Percentiles rank a stretch among this genome's conserved stretches.
phyloP scores from a whole-genome alignment of 2,797 vertebrate species.

The Morus bassanus region DNA sequence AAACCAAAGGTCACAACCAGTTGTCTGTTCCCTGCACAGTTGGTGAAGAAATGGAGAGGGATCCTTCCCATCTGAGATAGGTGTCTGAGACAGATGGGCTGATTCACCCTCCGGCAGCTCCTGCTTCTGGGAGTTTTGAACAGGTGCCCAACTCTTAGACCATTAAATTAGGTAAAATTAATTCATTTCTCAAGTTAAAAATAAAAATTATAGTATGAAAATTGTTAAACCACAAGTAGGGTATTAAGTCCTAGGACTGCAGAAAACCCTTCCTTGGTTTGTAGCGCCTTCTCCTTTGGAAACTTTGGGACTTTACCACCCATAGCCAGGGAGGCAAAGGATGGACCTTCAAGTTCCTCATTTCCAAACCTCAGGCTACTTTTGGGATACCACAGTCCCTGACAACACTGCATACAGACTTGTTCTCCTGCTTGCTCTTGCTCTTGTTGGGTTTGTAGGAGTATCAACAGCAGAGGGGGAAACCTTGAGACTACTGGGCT shows the following conservation, averaged over 20 bases:
- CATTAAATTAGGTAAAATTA: neutral
- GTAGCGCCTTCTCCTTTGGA: neutral
- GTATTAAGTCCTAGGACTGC: neutral
- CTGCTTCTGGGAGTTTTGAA: neutral
- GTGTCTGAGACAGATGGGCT: neutral
- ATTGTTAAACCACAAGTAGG: neutral
- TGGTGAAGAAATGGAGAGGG: neutral
- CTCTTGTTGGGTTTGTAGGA: neutral
- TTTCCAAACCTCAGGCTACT: neutral
- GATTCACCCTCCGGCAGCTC: neutral
- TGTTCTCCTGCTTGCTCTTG: neutral
- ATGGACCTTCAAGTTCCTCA: neutral
- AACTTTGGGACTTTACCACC: neutral
- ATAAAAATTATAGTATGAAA: neutral
- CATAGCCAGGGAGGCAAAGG: neutral
- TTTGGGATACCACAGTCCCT: neutral
- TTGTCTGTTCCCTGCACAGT: rapidly evolving
- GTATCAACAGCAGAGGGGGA: neutral
- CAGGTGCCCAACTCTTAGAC: neutral
- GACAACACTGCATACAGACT: neutral
- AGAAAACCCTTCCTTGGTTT: neutral
- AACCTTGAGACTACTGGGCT: neutral
- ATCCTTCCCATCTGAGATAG: neutral
- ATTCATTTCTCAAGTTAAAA: neutral
- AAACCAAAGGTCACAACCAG: neutral